These are phyloP conservation scores for Otis tarda DNA, from an alignment of 2,113 vertebrate genomes.

Conservation along the genomic window DNA sequence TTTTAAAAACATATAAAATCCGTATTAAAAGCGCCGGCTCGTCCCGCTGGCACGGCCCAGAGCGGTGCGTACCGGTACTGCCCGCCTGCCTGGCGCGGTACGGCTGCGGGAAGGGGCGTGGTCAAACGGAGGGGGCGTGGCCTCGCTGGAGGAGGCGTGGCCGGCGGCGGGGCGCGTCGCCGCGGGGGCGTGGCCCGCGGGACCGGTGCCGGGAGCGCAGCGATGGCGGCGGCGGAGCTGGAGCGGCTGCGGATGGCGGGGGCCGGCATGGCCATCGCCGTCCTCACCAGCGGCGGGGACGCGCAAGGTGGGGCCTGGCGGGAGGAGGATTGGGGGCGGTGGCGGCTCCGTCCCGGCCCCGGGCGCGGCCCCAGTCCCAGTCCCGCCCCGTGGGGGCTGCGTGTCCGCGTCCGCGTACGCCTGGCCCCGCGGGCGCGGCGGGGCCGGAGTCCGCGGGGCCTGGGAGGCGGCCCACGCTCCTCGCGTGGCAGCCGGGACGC, in stretches of 20 bases:
- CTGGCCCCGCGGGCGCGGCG: too few species aligned
- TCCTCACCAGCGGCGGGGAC: constrained; percentile 94
- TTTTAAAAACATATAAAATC: background rate
- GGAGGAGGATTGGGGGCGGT: background rate
- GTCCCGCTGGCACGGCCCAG: background rate
- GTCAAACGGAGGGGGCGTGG: too few species aligned
- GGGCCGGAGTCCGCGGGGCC: background rate
- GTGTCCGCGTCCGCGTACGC: background rate
- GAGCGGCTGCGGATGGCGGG: constrained; percentile 80
- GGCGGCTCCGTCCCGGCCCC: too few species aligned
- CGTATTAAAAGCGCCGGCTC: background rate
- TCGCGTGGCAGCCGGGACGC: too few species aligned
- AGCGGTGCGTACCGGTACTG: rapidly evolving
- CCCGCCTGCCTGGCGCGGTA: rapidly evolving
- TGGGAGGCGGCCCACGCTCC: too few species aligned
- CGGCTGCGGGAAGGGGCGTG: too few species aligned
- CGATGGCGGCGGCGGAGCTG: constrained; percentile 28
- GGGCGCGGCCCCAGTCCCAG: too few species aligned
- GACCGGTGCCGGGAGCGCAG: background rate
- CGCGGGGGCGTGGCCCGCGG: background rate
- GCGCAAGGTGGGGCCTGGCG: constrained; percentile 85
- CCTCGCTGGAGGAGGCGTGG: background rate
- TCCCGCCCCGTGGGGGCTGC: background rate
- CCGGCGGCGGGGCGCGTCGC: background rate
- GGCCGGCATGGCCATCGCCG: constrained; percentile 87